A percentile compares a stretch with the other conserved stretches of the same genome.
Evolutionary conservation across 2,797 vertebrate genomes (phyloP).

Genomic region (Parotocinclus haroldoi): DNA sequence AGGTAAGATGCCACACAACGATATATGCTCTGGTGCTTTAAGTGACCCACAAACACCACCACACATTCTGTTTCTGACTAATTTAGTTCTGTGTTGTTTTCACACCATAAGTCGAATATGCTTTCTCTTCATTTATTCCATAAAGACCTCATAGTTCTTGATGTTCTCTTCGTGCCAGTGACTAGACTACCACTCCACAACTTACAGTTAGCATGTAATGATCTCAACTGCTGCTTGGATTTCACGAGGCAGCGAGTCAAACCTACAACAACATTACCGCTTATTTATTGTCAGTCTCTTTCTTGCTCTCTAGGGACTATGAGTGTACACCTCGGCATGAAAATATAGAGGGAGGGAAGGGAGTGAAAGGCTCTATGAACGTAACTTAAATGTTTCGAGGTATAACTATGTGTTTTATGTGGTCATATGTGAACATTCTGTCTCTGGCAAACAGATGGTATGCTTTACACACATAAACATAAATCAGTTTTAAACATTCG

Average conservation of each 20-base stretch:
- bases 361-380: not conserved
- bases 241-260: constrained; percentile 19
- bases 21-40: too few relatives aligned
- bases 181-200: not conserved
- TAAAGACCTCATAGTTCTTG: too few relatives aligned
- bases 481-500: too few relatives aligned
- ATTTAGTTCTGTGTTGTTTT: too few relatives aligned
- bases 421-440: too few relatives aligned
- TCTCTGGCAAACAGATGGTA: too few relatives aligned
- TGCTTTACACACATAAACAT: too few relatives aligned
- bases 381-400: constrained; percentile 16
- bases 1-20: too few relatives aligned
- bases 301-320: constrained; percentile 3
- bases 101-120: too few relatives aligned
- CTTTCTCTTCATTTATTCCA: too few relatives aligned
- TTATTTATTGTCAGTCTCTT: constrained; percentile 8
- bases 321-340: constrained; percentile 17
- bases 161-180: not conserved
- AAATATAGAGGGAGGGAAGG: not conserved
- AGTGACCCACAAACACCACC: too few relatives aligned
- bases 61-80: too few relatives aligned
- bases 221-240: constrained; percentile 10
- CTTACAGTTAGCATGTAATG: constrained; percentile 3
- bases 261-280: constrained; percentile 24
- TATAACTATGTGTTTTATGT: not conserved